Base-by-base conservation (phyloP, 37 sponge, comb jelly and placozoan genomes). In the Eunapius fragilis region DNA sequence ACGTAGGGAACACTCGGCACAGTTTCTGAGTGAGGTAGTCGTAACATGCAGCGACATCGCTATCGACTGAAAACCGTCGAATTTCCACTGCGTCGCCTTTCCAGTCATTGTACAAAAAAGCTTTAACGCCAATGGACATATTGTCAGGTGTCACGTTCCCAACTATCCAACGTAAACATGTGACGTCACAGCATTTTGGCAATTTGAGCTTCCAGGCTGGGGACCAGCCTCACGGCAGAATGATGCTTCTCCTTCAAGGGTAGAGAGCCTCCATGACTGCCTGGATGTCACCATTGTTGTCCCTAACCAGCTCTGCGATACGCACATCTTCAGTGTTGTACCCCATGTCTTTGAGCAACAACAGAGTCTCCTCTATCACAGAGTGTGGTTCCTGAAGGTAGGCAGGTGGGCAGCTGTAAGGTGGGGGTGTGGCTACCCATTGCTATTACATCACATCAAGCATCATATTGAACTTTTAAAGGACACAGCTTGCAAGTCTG, bases 21-120 rank as follows among this genome's bases (percentile, higher is more conserved):
- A 94, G 31, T 69, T 94, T 91, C 50, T 92, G 89, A 25, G 77
- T 17, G 10, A 94, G 80, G 80, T 92, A 94, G 41, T 80, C 37
- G 80, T 85, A 94, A 69, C 83, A 89, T 25, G 92, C 80, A 10
- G 88, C 73, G 19, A 92, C 92, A 33, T 92, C 89, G 83, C 87
- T 80, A 67, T 94, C 95, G 24, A 94, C 68, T 4, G 85, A 75
- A 49, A 94, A 94, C 0, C 95, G 89, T 2, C 92, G 89, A 25
- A 91, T 91, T 45, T 94, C 95, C 37, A 48, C 45, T 22, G 94
- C 91, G 2, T 93, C 88, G 12, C 73, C 80, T 14, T 75, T 35
- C 82, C 87, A 90, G 17, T 58, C 58, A 2, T 58, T 10, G 58
- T 58, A 58, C 58, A 58, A 17, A 58, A 19, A 58, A 58, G 58